Evolutionary conservation across 2,888 invertebrate species (phyloP).

Genomic region (Cylloceria caligata): DNA sequence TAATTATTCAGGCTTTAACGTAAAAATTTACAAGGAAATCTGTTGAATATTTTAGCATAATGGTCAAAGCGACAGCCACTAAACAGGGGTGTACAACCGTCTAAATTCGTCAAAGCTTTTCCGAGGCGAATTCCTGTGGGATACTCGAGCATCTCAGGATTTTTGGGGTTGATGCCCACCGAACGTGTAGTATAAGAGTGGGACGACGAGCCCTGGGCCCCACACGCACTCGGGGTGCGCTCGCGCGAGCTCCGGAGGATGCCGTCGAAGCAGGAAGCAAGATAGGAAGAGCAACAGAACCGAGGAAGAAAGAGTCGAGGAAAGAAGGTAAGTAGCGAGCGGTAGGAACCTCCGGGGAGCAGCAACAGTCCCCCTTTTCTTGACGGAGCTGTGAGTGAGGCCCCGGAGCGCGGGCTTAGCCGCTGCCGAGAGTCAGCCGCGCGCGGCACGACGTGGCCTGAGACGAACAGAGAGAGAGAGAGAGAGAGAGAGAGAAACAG

Average conservation of each 20-base stretch:
- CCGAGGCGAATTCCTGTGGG: conserved; percentile 40
- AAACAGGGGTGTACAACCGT: not conserved
- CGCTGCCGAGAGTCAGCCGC: conserved; percentile 36
- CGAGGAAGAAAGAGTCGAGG: conserved; percentile 49
- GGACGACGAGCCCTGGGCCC: conserved; percentile 11
- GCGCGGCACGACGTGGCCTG: conserved; percentile 26
- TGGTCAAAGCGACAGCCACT: conserved; percentile 1
- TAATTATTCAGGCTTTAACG: not conserved
- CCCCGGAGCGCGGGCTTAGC: conserved; percentile 63
- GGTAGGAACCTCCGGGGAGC: conserved; percentile 71
- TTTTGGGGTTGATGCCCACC: conserved; percentile 69
- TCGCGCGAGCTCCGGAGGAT: conserved; percentile 4
- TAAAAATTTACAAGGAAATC: not conserved
- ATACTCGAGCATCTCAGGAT: conserved; percentile 28
- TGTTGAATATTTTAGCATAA: not conserved
- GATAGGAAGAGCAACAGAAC: not conserved
- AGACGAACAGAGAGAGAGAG: conserved; percentile 36
- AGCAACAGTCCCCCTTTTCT: conserved; percentile 70
- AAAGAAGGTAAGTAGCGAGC: conserved; percentile 69
- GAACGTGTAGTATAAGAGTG: conserved; percentile 64
- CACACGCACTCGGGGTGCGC: conserved; percentile 15
- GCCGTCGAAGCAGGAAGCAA: not conserved
- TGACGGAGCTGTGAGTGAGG: conserved; percentile 72
- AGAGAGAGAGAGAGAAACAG: conserved; percentile 18
- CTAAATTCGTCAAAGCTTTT: not conserved